Conservation (phyloP, 1,140 invertebrate species). For the Cataglyphis hispanica region DNA sequence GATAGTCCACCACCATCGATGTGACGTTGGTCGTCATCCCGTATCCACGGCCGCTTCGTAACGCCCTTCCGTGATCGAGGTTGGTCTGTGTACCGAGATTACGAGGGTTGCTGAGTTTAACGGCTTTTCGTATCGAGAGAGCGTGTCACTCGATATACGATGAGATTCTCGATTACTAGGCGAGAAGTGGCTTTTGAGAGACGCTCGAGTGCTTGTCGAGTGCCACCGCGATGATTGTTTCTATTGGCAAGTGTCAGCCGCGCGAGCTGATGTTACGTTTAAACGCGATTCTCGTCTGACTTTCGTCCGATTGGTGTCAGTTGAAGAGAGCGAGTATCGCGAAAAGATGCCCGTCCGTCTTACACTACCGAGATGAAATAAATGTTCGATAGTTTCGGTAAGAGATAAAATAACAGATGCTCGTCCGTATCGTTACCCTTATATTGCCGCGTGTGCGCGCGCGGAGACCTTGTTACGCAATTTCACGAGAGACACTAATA, state of each 20-base stretch:
- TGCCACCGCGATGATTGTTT: background rate
- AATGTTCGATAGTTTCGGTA: constrained; percentile 27
- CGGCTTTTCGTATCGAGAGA: background rate
- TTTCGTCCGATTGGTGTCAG: background rate
- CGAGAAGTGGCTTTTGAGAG: background rate
- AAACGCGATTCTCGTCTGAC: constrained; percentile 39
- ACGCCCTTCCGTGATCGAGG: background rate
- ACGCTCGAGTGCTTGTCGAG: background rate
- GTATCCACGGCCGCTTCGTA: background rate
- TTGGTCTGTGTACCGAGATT: constrained; percentile 15
- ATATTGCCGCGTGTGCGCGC: constrained; percentile 18
- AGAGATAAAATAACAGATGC: constrained; percentile 13
- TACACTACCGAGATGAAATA: background rate
- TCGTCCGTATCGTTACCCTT: background rate
- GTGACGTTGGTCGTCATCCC: constrained; percentile 74
- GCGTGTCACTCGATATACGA: constrained; percentile 7
- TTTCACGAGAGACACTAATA: constrained; percentile 48
- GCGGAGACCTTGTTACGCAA: constrained; percentile 46
- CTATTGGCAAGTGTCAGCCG: constrained; percentile 8
- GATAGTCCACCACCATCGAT: constrained; percentile 90
- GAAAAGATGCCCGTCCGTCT: background rate
- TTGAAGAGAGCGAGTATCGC: background rate
- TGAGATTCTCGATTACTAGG: background rate
- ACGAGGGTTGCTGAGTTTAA: constrained; percentile 23
- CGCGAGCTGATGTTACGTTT: background rate